Percentiles rank a stretch among this genome's conserved stretches.
Conservation (phyloP, 2,888 invertebrate genomes). For the Synanthedon tipuliformis region DNA sequence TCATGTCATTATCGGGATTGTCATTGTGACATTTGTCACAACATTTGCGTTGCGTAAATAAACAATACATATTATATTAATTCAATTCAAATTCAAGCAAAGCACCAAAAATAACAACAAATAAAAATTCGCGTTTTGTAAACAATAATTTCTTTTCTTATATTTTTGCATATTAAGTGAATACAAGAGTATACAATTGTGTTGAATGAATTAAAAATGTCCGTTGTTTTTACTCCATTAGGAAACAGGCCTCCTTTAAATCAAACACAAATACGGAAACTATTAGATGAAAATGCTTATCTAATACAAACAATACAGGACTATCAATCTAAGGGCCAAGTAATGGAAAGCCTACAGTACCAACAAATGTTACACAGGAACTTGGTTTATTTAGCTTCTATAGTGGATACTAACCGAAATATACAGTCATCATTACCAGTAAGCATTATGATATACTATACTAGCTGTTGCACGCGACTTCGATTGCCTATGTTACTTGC, state of each 20-base stretch:
- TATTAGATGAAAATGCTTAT: constrained; percentile 97
- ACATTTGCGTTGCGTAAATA: too few species aligned
- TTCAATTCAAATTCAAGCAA: too few species aligned
- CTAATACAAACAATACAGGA: constrained; percentile 97
- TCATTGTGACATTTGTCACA: too few species aligned
- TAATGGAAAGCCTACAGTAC: constrained; percentile 92
- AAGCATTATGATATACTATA: constrained; percentile 37
- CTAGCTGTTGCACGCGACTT: too few species aligned
- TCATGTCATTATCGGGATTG: too few species aligned
- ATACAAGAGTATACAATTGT: too few species aligned
- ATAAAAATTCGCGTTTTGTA: too few species aligned
- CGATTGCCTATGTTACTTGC: too few species aligned
- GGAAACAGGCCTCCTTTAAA: constrained; percentile 81
- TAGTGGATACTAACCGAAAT: constrained; percentile 97
- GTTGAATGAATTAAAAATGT: constrained; percentile 56
- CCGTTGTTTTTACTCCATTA: constrained; percentile 79
- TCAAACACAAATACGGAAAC: constrained; percentile 90
- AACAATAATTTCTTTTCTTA: too few species aligned
- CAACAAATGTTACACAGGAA: constrained; percentile 96
- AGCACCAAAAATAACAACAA: too few species aligned
- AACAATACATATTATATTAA: too few species aligned
- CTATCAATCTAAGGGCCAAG: constrained; percentile 94
- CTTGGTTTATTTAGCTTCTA: constrained; percentile 93
- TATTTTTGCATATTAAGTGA: too few species aligned
- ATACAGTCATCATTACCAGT: constrained; percentile 91